A percentile compares a stretch with the other conserved stretches of the same genome.
phyloP scores from a whole-genome alignment of 2,797 vertebrate genomes.

The Danio jaintianensis region DNA sequence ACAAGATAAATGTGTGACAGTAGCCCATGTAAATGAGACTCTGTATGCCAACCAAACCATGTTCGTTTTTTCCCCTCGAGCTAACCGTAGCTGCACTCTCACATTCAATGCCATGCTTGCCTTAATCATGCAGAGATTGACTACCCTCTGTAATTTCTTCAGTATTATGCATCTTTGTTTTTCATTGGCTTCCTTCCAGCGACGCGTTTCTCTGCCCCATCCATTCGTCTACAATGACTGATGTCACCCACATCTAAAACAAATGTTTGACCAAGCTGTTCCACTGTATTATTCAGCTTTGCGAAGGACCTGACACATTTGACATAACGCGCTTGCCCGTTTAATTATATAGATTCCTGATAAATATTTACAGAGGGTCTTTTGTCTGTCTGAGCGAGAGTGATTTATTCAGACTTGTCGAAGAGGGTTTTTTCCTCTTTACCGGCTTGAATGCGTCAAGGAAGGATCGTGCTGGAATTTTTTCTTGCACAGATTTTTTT shows the following conservation, averaged over 20 bases:
- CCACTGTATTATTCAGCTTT: slow-evolving; percentile 70
- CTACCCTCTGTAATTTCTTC: slow-evolving; percentile 24
- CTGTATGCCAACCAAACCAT: slow-evolving; percentile 28
- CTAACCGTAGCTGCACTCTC: slow-evolving; percentile 16
- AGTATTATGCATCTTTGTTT: slow-evolving; percentile 34
- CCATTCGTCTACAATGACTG: slow-evolving; percentile 52
- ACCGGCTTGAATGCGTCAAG: slow-evolving; percentile 1
- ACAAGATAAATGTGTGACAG: slow-evolving; percentile 34
- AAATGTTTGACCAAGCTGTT: slow-evolving; percentile 81
- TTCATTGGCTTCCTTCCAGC: slow-evolving; percentile 27
- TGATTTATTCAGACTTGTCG: slow-evolving; percentile 17
- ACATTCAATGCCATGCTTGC: slow-evolving; percentile 30
- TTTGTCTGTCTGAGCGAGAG: slow-evolving; percentile 56
- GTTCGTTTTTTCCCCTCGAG: slow-evolving; percentile 13
- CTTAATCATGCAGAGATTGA: slow-evolving; percentile 40
- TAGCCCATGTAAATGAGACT: slow-evolving; percentile 42
- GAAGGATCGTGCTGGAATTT: slow-evolving; percentile 25
- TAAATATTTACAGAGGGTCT: slow-evolving; percentile 82
- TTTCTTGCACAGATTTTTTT: background rate
- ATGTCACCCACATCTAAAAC: slow-evolving; percentile 62
- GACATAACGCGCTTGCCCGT: slow-evolving; percentile 77
- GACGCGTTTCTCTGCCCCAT: slow-evolving; percentile 35
- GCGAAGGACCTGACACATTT: slow-evolving; percentile 65
- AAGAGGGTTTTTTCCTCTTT: background rate
- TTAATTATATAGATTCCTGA: slow-evolving; percentile 81